These are phyloP conservation scores for Anoncus sp. DNA, from an alignment of 2,888 invertebrate genomes.

Conservation along the genomic window DNA sequence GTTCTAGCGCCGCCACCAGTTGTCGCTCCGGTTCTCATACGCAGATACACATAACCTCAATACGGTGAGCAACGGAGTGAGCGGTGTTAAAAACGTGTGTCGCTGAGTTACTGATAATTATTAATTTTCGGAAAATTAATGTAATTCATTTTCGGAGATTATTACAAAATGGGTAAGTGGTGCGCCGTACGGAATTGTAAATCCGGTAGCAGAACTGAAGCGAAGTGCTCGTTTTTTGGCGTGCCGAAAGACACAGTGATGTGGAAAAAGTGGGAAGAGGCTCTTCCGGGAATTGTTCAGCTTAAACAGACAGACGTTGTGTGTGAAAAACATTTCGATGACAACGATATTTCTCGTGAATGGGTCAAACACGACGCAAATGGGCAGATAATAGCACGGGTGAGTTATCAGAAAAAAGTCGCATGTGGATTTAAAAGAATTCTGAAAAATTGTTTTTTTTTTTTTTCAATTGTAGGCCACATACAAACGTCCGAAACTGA, in stretches of 20 bases:
- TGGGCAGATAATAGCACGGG: constrained; percentile 52
- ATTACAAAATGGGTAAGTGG: constrained; percentile 14
- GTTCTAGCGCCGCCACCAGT: too few species aligned
- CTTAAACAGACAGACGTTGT: constrained; percentile 38
- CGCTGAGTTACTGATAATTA: too few species aligned
- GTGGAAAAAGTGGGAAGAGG: constrained; percentile 50
- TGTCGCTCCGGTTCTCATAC: too few species aligned
- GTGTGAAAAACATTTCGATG: constrained; percentile 57
- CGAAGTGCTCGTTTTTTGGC: constrained; percentile 22
- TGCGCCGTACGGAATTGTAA: constrained; percentile 38
- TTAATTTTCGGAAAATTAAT: too few species aligned
- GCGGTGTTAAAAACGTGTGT: too few species aligned
- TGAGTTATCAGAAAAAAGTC: constrained; percentile 23
- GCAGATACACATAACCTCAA: too few species aligned
- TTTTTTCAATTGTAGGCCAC: neutral
- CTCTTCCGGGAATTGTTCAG: constrained; percentile 45
- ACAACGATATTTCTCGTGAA: constrained; percentile 47
- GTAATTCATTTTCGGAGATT: too few species aligned
- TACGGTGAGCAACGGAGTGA: too few species aligned
- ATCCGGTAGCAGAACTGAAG: constrained; percentile 8
- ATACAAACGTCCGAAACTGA: constrained; percentile 4
- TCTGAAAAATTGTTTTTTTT: constrained; percentile 2
- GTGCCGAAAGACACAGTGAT: constrained; percentile 23
- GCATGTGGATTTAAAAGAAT: constrained; percentile 8
- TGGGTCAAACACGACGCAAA: constrained; percentile 51